Evolutionary conservation across 2,888 invertebrate species (phyloP).

Genomic region (Nudaria mundana): DNA sequence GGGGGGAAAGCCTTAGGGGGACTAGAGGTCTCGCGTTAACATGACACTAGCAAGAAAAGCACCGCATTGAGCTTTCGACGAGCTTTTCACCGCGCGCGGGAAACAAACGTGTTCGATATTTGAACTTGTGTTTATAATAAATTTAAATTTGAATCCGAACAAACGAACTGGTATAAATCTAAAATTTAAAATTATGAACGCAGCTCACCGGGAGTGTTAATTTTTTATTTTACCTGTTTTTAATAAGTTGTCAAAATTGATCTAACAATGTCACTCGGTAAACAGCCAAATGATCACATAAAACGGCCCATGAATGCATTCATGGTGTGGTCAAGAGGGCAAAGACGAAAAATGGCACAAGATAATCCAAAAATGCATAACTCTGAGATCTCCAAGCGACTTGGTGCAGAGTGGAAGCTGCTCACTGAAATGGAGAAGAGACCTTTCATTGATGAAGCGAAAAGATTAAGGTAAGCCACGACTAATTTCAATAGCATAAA

Average conservation of each 20-base stretch:
- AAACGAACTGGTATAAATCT: conserved; percentile 8
- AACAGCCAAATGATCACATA: conserved; percentile 86
- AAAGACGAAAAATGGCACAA: conserved; percentile 94
- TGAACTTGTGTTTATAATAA: conserved; percentile 11
- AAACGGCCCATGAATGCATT: conserved; percentile 97
- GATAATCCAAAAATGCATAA: conserved; percentile 98
- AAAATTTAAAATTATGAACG: conserved; percentile 24
- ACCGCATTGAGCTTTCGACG: conserved; percentile 76
- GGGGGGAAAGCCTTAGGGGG: conserved; percentile 50
- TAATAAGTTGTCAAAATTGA: conserved; percentile 29
- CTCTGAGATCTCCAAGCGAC: conserved; percentile 92
- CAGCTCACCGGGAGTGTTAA: conserved; percentile 15
- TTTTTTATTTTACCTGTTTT: conserved; percentile 17
- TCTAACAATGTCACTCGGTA: conserved; percentile 65
- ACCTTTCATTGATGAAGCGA: conserved; percentile 95
- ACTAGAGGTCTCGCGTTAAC: conserved; percentile 58
- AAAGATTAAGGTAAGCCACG: conserved; percentile 88
- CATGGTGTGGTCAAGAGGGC: conserved; percentile 96
- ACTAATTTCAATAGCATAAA: background rate
- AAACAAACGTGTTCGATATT: conserved; percentile 33
- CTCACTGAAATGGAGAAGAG: conserved; percentile 92
- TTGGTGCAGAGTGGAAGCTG: conserved; percentile 94
- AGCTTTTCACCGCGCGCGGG: conserved; percentile 74
- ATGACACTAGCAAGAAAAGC: conserved; percentile 76
- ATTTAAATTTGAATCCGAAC: conserved; percentile 2